Evolutionary conservation across 2,888 invertebrate genomes (phyloP), one percentile per base, ranked within the genome.

Genomic region (Brachypalpus laphriformis): DNA sequence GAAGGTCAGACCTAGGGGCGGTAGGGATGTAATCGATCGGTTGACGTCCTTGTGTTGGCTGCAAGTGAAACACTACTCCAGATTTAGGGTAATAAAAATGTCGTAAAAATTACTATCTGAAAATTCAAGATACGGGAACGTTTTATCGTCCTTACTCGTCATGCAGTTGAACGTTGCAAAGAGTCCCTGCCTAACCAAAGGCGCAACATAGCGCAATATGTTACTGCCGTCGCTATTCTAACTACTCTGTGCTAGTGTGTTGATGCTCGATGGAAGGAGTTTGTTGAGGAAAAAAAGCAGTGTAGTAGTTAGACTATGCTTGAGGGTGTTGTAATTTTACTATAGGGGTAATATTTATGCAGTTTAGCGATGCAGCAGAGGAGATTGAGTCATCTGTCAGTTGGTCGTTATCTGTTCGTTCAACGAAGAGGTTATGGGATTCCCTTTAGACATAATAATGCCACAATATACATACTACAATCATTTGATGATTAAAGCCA

Each of bases 101-200:
- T 71, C 77, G 51, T 71, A 71, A 77, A 82, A 77, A 63, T 63
- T 77, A 71, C 63, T 54, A 57, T 71, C 71, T 66, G 61, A 82
- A 82, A 56, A 75, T 40, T 75, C 16, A 37, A 68, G 66, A 75
- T 75, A 80, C 51, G 42, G 45, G 11, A 40, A 63, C 31, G 42
- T 57, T 80, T 66, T 61, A 80, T 74, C 59, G 49, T 45, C 42
- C 22, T 61, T 25, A 5, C 56, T 34, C 7, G 31, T 72, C 28
- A 80, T 80, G 72, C 80, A 72, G 34, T n/a, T 51, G 40, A 25
- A 54, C 25, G 34, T 40, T 66, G 59, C 16, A 28, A 20, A 47
- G 57, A 20, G 28, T 14, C 5, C 40, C 51, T 6, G 18, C 3
- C 16, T 31, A 51, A 40, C 66, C 40, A 34, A 14, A 49, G 45